phyloP scores from a whole-genome alignment of 1,140 invertebrate species.

The Hycleus cichorii region DNA sequence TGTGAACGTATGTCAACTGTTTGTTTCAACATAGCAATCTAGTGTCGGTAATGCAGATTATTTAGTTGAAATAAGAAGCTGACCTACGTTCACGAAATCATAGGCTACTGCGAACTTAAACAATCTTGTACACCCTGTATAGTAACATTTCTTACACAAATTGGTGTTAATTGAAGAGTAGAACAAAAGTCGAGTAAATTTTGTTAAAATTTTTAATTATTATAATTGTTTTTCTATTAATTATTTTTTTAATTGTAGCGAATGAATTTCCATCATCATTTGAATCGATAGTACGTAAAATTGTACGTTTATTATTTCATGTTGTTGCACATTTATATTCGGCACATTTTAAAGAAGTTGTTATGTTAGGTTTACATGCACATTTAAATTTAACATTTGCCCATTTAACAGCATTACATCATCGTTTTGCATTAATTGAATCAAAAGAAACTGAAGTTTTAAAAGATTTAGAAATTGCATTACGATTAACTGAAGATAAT shows the following conservation, averaged over 20 bases:
- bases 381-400: constrained; percentile 95
- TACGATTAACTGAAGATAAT: constrained; percentile 51
- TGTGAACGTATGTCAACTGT: too few relatives aligned
- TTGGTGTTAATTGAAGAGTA: too few relatives aligned
- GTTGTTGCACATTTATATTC: constrained; percentile 97
- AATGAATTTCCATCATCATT: constrained; percentile 93
- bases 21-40: too few relatives aligned
- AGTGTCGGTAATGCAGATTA: too few relatives aligned
- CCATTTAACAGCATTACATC: constrained; percentile 82
- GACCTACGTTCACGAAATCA: too few relatives aligned
- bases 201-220: background rate
- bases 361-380: constrained; percentile 83
- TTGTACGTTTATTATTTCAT: constrained; percentile 92
- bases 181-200: too few relatives aligned
- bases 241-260: constrained; percentile 54
- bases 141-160: too few relatives aligned
- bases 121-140: too few relatives aligned
- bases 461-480: constrained; percentile 72
- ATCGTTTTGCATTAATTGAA: constrained; percentile 89
- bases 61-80: too few relatives aligned
- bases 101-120: too few relatives aligned
- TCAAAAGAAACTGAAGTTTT: constrained; percentile 93
- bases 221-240: background rate
- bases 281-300: constrained; percentile 91
- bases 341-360: constrained; percentile 92